phyloP scores from a whole-genome alignment of 2,113 vertebrate genomes.

The Phylloscopus trochilus region DNA sequence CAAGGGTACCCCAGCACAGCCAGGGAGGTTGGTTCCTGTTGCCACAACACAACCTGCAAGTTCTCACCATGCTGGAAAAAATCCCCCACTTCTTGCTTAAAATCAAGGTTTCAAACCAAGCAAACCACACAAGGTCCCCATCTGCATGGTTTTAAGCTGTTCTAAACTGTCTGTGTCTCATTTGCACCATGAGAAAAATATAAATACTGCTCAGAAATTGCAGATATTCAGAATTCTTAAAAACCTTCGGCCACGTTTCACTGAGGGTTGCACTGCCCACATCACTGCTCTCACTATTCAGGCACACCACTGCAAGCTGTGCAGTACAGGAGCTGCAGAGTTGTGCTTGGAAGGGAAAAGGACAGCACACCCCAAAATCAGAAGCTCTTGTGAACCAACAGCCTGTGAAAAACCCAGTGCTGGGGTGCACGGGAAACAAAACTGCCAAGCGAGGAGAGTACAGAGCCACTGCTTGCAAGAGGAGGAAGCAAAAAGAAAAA shows the following conservation, averaged over 20 bases:
- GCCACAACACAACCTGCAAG: background rate
- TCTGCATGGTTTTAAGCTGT: background rate
- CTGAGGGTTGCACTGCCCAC: background rate
- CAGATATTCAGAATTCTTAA: background rate
- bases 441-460: accelerated
- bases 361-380: background rate
- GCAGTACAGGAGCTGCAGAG: background rate
- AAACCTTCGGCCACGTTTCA: accelerated
- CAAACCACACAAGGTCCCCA: no score
- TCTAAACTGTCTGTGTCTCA: background rate
- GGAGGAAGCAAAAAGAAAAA: background rate
- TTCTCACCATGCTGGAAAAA: background rate
- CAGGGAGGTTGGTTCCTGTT: background rate
- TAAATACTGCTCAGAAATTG: background rate
- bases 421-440: background rate
- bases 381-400: background rate
- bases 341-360: background rate
- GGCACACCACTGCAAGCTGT: accelerated
- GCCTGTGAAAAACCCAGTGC: background rate
- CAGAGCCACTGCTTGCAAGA: background rate
- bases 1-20: background rate
- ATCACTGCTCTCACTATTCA: accelerated
- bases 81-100: background rate
- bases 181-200: background rate
- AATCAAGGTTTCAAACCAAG: background rate